Evolutionary conservation across 1,140 invertebrate species (phyloP), one percentile per base, ranked within the genome.

Genomic region (Teleopsis dalmanni): DNA sequence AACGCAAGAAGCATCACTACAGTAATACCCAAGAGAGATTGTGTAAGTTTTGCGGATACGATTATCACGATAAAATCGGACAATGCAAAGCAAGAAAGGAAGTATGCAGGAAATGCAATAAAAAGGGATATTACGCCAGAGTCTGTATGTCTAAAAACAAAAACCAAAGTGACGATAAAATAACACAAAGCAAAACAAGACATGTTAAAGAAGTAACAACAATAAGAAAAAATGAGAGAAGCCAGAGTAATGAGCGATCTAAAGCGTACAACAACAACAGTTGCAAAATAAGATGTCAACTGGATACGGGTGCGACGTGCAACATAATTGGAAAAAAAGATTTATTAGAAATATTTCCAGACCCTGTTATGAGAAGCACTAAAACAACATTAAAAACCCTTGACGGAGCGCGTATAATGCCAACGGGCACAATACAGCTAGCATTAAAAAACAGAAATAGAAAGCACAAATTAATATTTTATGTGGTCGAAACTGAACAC

Each of bases 281-380:
- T 9, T 19, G 18, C n/a, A 16, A 40, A 1, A 40, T 18, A 40
- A 40, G 22, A 21, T 19, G 7, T 40, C 37, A 40, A 21, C 21
- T 40, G n/a, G 37, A 40, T 19, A 40, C 37, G 22, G 37, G 37
- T 8, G 37, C 37, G 22, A 40, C 37, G 9, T 40, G 37, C 21
- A 40, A 40, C n/a, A 18, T 40, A 14, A 40, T 40, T 19, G 37
- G 37, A 21, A 21, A 19, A 19, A 40, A 40, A 23, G 21, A 40
- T n/a, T n/a, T n/a, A n/a, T n/a, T n/a, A 14, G 22, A 21, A 23
- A 19, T 19, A 40, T 19, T 40, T 1, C 16, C 18, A 40, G 21
- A 13, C 8, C 8, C 37, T 21, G 10, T 18, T 18, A 18, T 19
- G 8, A 23, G 11, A 40, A 40, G 6, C n/a, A 40, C 37, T 19